Base-by-base conservation (phyloP, 2,888 invertebrate species). In the Eubasilissa splendida region DNA sequence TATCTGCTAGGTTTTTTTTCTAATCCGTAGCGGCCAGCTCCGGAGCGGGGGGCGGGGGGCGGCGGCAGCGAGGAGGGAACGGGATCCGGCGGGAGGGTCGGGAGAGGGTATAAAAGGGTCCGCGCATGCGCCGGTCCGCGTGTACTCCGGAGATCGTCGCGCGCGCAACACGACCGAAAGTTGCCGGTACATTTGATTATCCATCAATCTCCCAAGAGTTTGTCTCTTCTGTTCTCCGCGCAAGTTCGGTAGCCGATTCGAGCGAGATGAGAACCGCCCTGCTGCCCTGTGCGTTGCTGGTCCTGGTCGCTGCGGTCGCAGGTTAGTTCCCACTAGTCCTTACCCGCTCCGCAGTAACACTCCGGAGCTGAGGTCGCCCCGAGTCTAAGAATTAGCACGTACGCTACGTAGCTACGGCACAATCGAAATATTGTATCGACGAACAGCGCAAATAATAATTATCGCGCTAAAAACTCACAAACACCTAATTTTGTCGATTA, bases 211-310 rank as follows among this genome's bases (percentile, higher is more conserved):
- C 68, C 50, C 31, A 54, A 56, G 53, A 74, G 74, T 74, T 74
- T 12, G 88, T 86, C 84, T 71, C 85, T 85, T 85, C 87, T 87
- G 76, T 76, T 76, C 22, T 85, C 85, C 83, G 85, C 85, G 81
- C 82, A 84, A 83, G 84, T 84, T 85, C 68, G 68, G 52, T n/a
- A 68, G 68, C 68, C 68, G 50, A 68, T 52, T 42, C 68, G n/a
- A n/a, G 12, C n/a, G 81, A 83, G 84, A 86, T 85, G 85, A 84
- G 84, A 84, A 83, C 76, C 84, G 84, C 82, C 84, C 85, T 91
- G 87, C 87, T 92, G 87, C 91, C 91, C 86, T 88, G 91, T 86
- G 89, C 91, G 87, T 87, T 91, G 85, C 86, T 92, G 88, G 82
- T 80, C 59, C 88, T 92, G 86, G 87, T 89, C 87, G 90, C 90